A percentile compares a stretch with the other conserved stretches of the same genome.
These are phyloP conservation scores for Drosophila equinoxialis DNA, from an alignment of 1,140 invertebrate species.

Conservation along the genomic window DNA sequence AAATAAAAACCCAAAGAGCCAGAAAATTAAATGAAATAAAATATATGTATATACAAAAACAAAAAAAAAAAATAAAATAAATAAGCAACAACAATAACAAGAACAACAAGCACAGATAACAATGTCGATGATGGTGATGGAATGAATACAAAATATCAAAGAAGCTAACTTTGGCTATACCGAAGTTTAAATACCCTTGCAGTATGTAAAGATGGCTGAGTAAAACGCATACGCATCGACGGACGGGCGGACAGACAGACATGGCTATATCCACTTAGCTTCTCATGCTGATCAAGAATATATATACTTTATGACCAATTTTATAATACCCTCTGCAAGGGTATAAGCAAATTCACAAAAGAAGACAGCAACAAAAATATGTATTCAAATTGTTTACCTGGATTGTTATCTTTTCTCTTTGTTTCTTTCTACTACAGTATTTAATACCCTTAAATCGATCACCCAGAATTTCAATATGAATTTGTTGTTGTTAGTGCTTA, in stretches of 20 bases:
- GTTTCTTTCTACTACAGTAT: not conserved
- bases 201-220: too few relatives aligned
- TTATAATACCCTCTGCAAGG: too few relatives aligned
- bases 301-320: too few relatives aligned
- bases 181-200: too few relatives aligned
- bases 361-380: not conserved
- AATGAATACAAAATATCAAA: constrained; percentile 1
- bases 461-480: not conserved
- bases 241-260: too few relatives aligned
- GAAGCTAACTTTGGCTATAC: too few relatives aligned
- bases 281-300: too few relatives aligned
- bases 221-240: too few relatives aligned
- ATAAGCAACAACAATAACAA: constrained; percentile 34
- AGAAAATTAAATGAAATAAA: constrained; percentile 57
- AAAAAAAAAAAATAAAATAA: constrained; percentile 15
- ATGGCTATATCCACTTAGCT: too few relatives aligned
- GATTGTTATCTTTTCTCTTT: not conserved
- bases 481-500: not conserved
- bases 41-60: constrained; percentile 29
- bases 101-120: constrained; percentile 30
- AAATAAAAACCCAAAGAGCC: constrained; percentile 23
- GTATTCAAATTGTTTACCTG: not conserved
- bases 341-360: not conserved
- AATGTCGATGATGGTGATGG: constrained; percentile 55
- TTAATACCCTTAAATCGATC: constrained; percentile 2